A percentile compares a stretch with the other conserved stretches of the same genome.
Evolutionary conservation across 2,888 invertebrate genomes (phyloP).

Genomic region (Nomada fabriciana): DNA sequence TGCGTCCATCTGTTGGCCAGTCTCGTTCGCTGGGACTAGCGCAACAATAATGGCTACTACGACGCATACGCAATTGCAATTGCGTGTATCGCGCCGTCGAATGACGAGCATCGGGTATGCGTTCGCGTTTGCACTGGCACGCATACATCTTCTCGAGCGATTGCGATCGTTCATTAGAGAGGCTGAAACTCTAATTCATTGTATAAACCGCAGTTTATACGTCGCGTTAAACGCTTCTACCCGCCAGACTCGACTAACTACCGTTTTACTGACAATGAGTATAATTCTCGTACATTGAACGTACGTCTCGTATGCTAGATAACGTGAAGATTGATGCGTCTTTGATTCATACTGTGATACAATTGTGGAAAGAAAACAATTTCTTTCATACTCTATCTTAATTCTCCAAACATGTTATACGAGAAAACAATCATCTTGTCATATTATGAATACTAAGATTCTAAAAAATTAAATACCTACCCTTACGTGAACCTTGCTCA

Average conservation of each 20-base stretch:
- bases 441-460: not conserved
- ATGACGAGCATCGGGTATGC: conserved; percentile 36
- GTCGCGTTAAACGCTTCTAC: conserved; percentile 7
- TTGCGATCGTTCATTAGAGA: conserved; percentile 48
- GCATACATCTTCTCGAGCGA: conserved; percentile 31
- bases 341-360: too few species aligned
- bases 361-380: not conserved
- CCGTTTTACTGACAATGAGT: conserved; percentile 1
- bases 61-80: conserved; percentile 41
- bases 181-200: conserved; percentile 47
- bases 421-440: not conserved
- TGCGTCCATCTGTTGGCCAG: conserved; percentile 44
- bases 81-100: conserved; percentile 41
- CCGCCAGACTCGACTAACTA: conserved; percentile 10
- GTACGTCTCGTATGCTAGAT: not conserved
- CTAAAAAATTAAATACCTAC: too few species aligned
- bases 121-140: conserved; percentile 16
- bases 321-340: not conserved
- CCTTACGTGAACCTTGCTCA: too few species aligned
- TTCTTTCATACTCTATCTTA: not conserved
- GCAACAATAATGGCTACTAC: conserved; percentile 57
- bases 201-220: conserved; percentile 32
- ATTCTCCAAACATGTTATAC: not conserved
- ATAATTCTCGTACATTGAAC: not conserved
- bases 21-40: conserved; percentile 35